Evolutionary conservation across 2,113 vertebrate genomes (phyloP).

Genomic region (Glaucidium brasilianum): DNA sequence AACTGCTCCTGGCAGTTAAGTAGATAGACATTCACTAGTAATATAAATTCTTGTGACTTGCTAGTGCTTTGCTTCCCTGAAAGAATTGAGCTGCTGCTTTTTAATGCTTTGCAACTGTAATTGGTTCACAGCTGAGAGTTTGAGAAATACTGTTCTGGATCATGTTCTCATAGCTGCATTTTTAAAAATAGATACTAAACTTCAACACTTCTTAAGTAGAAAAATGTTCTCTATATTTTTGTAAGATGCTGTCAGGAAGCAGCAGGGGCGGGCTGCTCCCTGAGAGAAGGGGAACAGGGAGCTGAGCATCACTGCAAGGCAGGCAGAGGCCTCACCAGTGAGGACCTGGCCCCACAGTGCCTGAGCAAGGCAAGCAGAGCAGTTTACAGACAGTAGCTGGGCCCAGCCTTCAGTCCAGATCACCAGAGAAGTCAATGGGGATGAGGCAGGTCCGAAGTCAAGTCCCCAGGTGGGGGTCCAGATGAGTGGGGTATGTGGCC

Average conservation of each 20-base stretch:
- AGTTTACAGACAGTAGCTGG: background rate
- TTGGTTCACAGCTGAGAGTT: background rate
- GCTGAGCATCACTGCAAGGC: background rate
- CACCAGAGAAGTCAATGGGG: too few relatives aligned
- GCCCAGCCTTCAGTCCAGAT: background rate
- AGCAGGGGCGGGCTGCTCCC: background rate
- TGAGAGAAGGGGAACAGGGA: background rate
- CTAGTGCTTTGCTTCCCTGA: background rate
- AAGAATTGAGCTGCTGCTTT: background rate
- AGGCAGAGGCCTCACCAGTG: background rate
- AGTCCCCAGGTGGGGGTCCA: too few relatives aligned
- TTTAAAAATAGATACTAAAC: background rate
- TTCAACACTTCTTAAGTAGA: background rate
- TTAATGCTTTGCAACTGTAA: background rate
- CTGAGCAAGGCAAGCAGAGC: background rate
- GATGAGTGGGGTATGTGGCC: accelerated
- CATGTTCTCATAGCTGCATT: background rate
- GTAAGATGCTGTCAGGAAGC: background rate
- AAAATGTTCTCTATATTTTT: background rate
- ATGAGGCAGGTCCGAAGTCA: background rate
- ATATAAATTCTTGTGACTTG: background rate
- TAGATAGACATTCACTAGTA: background rate
- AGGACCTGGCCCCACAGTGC: background rate
- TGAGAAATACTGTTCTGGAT: background rate
- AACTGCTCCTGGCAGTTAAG: background rate